Evolutionary conservation across 92 coral and sea anemone genomes (phyloP), one percentile per base, ranked within the genome.

Genomic region (Actinernus sp.): DNA sequence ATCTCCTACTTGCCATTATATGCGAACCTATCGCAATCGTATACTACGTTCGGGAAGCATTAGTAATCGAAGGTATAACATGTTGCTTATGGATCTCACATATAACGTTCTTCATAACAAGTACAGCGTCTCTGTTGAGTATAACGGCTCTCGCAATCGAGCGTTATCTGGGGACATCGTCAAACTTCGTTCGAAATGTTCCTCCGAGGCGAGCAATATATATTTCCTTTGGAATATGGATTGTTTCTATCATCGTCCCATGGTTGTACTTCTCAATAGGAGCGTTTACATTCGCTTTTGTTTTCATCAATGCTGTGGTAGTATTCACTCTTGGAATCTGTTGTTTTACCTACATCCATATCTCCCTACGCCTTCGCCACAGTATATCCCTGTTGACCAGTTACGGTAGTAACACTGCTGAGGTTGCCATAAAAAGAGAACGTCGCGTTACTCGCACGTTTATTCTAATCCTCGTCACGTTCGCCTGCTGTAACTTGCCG

Each of bases 1-100:
- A 66, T 28, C 38, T 66, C 13, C 26, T 66, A 12, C 59, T 66
- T 0, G 74, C 58, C 18, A 38, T 44, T 41, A 12, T 66, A 0
- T 20, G 59, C 32, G 74, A 66, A 34, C 41, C 41, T 6, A 34
- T 34, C 41, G 41, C 41, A 34, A 34, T 34, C 41, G 41, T 34
- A 6, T 14, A 34, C 14, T 34, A 34, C 41, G 14, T 34, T 14
- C 41, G 41, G 41, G 41, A 34, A 34, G 41, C 41, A 34, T 34
- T 34, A 14, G 41, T 34, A 6, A 14, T 34, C 41, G 14, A 34
- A 14, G 41, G 14, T 34, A 34, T 14, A 6, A 34, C 14, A 6
- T 6, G 41, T 14, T 34, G 6, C 41, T 6, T 34, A 6, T 34
- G 41, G 41, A 14, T 34, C 6, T 34, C 41, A 14, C 41, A 34